These are phyloP conservation scores for Pardosa pseudoannulata DNA, from an alignment of 2,888 invertebrate species.

Conservation along the genomic window DNA sequence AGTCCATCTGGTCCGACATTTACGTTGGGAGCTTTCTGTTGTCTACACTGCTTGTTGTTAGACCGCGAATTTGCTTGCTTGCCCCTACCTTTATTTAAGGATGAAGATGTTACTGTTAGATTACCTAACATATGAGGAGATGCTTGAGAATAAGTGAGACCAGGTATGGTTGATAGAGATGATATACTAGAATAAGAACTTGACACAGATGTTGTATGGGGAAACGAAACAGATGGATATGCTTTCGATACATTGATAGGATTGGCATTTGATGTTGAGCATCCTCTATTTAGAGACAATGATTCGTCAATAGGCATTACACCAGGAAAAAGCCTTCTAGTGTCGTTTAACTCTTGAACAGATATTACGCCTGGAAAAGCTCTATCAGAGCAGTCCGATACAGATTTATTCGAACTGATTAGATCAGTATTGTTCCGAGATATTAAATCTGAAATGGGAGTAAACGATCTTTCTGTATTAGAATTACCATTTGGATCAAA, in stretches of 20 bases:
- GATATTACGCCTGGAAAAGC: slow-evolving; percentile 7
- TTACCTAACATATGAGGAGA: slow-evolving; percentile 21
- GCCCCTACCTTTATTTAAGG: slow-evolving; percentile 26
- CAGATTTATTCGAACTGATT: neutral
- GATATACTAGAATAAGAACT: neutral
- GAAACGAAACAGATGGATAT: neutral
- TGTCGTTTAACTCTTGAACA: neutral
- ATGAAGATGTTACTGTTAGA: slow-evolving; percentile 14
- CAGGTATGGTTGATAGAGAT: slow-evolving; percentile 8
- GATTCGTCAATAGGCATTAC: neutral
- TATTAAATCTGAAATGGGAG: slow-evolving; percentile 3
- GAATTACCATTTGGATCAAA: neutral
- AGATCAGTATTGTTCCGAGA: neutral
- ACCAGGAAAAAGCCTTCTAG: slow-evolving; percentile 11
- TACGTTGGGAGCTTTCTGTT: slow-evolving; percentile 82
- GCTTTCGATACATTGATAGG: neutral
- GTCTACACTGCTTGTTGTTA: slow-evolving; percentile 21
- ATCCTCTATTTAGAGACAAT: neutral
- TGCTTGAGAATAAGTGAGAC: slow-evolving; percentile 20
- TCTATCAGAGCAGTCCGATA: neutral
- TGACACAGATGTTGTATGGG: neutral
- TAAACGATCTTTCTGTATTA: neutral
- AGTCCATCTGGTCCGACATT: slow-evolving; percentile 81
- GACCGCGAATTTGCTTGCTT: slow-evolving; percentile 31
- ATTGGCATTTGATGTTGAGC: neutral